Base-by-base conservation (phyloP, 2,113 vertebrate genomes). In the Saccopteryx bilineata region DNA sequence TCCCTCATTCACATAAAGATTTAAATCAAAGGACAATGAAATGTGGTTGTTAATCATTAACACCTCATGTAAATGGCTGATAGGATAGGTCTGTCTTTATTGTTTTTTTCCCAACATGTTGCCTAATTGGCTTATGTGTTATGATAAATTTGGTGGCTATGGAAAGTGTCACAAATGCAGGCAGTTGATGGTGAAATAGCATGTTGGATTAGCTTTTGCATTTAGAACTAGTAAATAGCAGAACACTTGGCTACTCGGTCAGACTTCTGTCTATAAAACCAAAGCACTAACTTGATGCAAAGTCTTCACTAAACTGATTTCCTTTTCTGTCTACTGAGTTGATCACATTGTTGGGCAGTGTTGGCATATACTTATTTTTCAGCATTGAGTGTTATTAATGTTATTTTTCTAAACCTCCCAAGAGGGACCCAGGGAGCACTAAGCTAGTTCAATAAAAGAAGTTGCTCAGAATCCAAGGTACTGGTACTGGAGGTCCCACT, bases 51-150 rank as follows among this genome's bases (percentile, higher is more conserved):
- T 48, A 83, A 12, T 85, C 12, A 76, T 87, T 89, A 94, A 66
- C 33, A 87, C 31, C 61, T 71, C 0, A 0, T 48, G 96, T 95
- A 79, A 65, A 88, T 96, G 92, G 58, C 80, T 97, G 69, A 48
- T 92, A 48, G 60, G 52, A 93, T n/a, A 88, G 28, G 75, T 95
- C 52, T 90, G 9, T 75, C 52, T 66, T 92, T 93, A 11, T 48
- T 78, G 46, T n/a, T 88, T 9, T 5, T 52, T 97, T 87, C 79
- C 58, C 31, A 96, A n/a, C 13, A 83, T 31, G 10, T 58, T 96
- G 18, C 60, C 96, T 84, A 33, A 39, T 80, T 89, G 72, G 15
- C 46, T 91, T 82, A 85, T 95, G 79, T 96, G 97, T 97, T 96
- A 83, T 60, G 95, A 96, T 82, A 90, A 75, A 78, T 85, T 88